Base-by-base conservation (phyloP, 2,797 vertebrate genomes). In the Tolypeutes matacus region DNA sequence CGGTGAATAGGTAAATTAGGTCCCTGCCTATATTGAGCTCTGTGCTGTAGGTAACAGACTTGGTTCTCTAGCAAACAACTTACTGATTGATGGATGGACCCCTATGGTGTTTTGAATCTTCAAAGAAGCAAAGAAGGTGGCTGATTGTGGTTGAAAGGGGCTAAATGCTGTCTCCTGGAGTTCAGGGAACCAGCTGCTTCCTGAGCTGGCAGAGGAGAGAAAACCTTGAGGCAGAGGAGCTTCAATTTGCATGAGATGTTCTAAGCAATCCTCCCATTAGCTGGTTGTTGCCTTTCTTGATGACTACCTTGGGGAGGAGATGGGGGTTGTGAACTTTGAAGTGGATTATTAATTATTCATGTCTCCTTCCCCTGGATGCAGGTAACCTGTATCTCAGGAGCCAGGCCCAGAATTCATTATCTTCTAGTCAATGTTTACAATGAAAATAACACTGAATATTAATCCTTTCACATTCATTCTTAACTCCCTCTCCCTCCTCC, bases 331-430 rank as follows among this genome's bases (percentile, higher is more conserved):
- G 97, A 98, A 98, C 97, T 98, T 97, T 96, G 96, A 98, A 97
- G 95, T 94, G 60, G 75, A 51, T 96, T 98, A 97, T 98, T 98
- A 98, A 97, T 98, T 98, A 98, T 97, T 97, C 75, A 98, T 97
- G 89, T 96, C 81, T 97, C 95, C 81, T 96, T 97, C 17, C 84
- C 96, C 93, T 97, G 94, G 93, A 94, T 92, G 82, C 94, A 97
- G 49, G 91, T 97, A 97, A 96, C 92, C 89, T 95, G 97, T 93
- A 95, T 98, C 97, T 97, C 96, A 98, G 96, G 93, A 97, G 95
- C 77, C 27, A 18, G 94, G 88, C 94, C 83, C 89, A 96, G 97
- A 98, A 98, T 98, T 97, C 96, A 97, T 98, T 98, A 98, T 96
- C 96, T 97, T 97, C 92, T 83, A 95, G 89, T 89, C n/a, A 27